A percentile compares a stretch with the other conserved stretches of the same genome.
Evolutionary conservation across 2,797 vertebrate species (phyloP).

Genomic region (Syngnathus acus): DNA sequence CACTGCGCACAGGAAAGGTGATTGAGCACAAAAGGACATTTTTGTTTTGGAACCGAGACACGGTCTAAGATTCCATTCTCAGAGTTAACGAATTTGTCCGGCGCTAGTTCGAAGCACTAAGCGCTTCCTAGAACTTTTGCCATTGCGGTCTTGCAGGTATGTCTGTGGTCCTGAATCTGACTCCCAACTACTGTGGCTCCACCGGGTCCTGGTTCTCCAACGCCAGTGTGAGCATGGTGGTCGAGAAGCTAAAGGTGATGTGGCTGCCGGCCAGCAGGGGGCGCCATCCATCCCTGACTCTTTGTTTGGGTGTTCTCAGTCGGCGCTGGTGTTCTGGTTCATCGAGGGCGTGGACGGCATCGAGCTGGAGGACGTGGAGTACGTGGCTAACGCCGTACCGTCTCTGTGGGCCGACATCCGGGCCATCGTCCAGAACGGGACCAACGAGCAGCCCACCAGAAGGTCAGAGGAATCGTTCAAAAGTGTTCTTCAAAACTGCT

Average conservation of each 20-base stretch:
- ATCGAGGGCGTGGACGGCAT: constrained; percentile 72
- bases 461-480: background rate
- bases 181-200: constrained; percentile 75
- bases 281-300: background rate
- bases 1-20: constrained; percentile 74
- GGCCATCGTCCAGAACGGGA: constrained; percentile 59
- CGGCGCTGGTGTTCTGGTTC: constrained; percentile 77
- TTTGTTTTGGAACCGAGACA: no score
- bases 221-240: constrained; percentile 35
- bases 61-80: no score
- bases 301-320: constrained; percentile 41
- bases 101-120: no score
- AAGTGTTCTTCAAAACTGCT: no score
- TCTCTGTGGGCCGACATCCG: constrained; percentile 52
- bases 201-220: constrained; percentile 69
- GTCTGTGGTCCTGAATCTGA: constrained; percentile 77
- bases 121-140: background rate
- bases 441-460: constrained; percentile 26
- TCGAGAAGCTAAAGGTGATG: constrained; percentile 62
- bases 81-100: no score
- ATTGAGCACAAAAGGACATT: constrained; percentile 12
- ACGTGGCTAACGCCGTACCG: constrained; percentile 34
- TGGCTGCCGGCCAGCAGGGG: background rate
- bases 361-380: constrained; percentile 68
- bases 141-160: constrained; percentile 58